Evolutionary conservation across 2,113 vertebrate genomes (phyloP).

Genomic region (Sceloporus tristichus): DNA sequence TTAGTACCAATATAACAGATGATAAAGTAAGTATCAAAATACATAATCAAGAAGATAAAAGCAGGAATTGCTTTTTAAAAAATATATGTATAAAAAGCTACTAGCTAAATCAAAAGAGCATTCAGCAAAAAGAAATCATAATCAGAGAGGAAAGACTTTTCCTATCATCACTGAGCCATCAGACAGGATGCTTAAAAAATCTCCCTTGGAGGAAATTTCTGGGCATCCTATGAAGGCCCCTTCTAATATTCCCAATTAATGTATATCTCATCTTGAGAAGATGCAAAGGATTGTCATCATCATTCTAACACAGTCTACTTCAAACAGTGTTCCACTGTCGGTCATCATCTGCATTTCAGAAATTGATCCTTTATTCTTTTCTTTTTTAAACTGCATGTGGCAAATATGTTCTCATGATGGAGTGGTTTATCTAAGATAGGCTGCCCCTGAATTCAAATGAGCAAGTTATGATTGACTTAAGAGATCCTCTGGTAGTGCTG

Average conservation of each 20-base stretch:
- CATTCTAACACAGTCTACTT: background rate
- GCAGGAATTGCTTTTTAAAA: too few relatives aligned
- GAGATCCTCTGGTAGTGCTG: conserved; percentile 68
- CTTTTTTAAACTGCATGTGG: conserved; percentile 54
- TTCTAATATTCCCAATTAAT: background rate
- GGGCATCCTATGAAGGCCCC: background rate
- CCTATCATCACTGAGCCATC: background rate
- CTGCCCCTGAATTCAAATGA: conserved; percentile 71
- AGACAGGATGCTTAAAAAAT: background rate
- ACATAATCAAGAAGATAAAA: background rate
- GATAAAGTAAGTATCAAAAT: background rate
- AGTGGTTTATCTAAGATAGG: conserved; percentile 66
- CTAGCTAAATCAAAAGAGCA: too few relatives aligned
- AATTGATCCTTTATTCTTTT: conserved; percentile 44
- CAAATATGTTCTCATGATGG: conserved; percentile 30
- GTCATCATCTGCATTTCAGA: conserved; percentile 48
- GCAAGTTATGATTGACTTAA: conserved; percentile 65
- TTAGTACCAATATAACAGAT: background rate
- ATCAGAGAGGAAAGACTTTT: background rate
- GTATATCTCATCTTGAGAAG: background rate
- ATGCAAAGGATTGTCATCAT: background rate
- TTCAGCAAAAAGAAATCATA: too few relatives aligned
- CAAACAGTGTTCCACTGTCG: conserved; percentile 48
- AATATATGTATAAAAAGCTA: background rate
- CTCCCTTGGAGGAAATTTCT: background rate